Conservation (phyloP, 1,140 invertebrate genomes). For the Leptoteleia sp. region DNA sequence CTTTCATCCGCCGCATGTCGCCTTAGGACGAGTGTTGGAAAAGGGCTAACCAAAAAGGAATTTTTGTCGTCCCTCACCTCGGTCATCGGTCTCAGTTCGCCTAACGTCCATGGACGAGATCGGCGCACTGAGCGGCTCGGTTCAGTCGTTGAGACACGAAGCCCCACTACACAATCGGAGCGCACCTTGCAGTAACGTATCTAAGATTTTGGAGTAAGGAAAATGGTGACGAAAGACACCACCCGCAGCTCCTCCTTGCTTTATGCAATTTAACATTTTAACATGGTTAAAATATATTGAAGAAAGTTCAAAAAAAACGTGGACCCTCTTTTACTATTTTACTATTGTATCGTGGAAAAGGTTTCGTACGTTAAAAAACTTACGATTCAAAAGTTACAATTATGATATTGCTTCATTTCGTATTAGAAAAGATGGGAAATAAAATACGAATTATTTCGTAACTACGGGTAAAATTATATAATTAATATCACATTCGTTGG, state of each 20-base stretch:
- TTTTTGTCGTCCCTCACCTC: constrained; percentile 61
- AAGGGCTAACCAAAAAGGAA: constrained; percentile 66
- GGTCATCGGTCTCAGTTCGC: constrained; percentile 62
- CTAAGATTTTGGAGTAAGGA: constrained; percentile 42
- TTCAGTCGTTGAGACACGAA: constrained; percentile 61
- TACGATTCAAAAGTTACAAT: too few relatives aligned
- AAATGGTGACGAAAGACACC: constrained; percentile 12
- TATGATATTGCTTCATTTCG: too few relatives aligned
- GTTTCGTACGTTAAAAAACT: too few relatives aligned
- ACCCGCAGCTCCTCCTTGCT: constrained; percentile 10
- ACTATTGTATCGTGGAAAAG: too few relatives aligned
- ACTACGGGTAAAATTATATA: too few relatives aligned
- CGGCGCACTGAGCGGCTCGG: constrained; percentile 36
- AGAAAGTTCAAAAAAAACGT: too few relatives aligned
- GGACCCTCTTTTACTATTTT: too few relatives aligned
- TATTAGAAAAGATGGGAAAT: too few relatives aligned
- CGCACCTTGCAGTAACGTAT: constrained; percentile 55
- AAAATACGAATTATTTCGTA: too few relatives aligned
- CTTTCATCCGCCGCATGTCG: constrained; percentile 47
- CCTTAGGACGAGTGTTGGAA: constrained; percentile 52
- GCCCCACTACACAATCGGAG: constrained; percentile 61
- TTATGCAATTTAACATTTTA: background rate
- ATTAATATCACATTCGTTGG: too few relatives aligned
- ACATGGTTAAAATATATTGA: too few relatives aligned
- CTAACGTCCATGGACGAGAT: constrained; percentile 62